These are phyloP conservation scores for Battus philenor DNA, from an alignment of 1,140 invertebrate species.

Conservation along the genomic window DNA sequence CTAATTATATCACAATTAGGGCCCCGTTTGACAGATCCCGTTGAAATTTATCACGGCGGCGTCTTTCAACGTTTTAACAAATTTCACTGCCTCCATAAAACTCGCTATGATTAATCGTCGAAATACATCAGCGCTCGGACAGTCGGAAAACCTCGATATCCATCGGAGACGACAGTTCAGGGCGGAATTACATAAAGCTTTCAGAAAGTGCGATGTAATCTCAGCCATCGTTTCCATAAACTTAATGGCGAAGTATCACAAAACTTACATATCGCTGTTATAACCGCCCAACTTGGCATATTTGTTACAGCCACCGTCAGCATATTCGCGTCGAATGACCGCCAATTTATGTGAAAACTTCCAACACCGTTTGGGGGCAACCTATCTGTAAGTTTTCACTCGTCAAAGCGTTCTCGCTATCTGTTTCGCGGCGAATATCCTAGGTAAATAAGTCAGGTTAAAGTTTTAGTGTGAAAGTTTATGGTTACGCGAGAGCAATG, in stretches of 20 bases:
- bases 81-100: constrained; percentile 47
- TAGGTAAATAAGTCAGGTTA: constrained; percentile 71
- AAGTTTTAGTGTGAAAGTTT: constrained; percentile 69
- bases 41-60: constrained; percentile 38
- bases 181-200: constrained; percentile 68
- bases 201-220: constrained; percentile 73
- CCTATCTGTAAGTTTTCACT: constrained; percentile 72
- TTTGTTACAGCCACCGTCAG: constrained; percentile 74
- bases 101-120: constrained; percentile 47
- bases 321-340: constrained; percentile 74
- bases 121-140: constrained; percentile 21
- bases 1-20: constrained; percentile 73
- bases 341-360: constrained; percentile 75
- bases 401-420: constrained; percentile 62
- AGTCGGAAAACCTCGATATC: constrained; percentile 33
- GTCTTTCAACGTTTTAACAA: constrained; percentile 29
- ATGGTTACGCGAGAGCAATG: constrained; percentile 53
- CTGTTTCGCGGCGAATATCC: constrained; percentile 56
- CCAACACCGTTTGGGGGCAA: constrained; percentile 59
- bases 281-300: constrained; percentile 74
- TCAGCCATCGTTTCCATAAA: constrained; percentile 70
- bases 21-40: constrained; percentile 61
- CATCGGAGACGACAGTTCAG: constrained; percentile 34
- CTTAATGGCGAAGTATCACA: constrained; percentile 74
- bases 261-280: constrained; percentile 73